Base-by-base conservation (phyloP, 2,797 vertebrate species). In the Rousettus madagascariensis region DNA sequence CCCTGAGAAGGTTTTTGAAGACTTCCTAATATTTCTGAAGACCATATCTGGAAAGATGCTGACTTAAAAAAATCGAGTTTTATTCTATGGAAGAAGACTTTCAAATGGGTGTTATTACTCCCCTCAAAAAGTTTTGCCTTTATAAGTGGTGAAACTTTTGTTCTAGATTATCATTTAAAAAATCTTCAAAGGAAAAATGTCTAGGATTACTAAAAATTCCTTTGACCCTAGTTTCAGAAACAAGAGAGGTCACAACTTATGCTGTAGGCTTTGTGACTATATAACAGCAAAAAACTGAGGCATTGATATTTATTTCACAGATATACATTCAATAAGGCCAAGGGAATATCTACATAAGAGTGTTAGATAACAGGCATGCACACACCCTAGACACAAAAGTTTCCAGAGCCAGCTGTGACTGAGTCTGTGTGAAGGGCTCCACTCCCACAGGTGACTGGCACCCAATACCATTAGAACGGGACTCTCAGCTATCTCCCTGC, bases 131-230 rank as follows among this genome's bases (percentile, higher is more conserved):
- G 22, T 16, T 3, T 53, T 86, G 6, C 63, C 43, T 95, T 96
- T 61, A 53, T 51, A 93, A 72, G 15, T 8, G 41, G 17, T 57
- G 72, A 79, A 51, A 63, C 15, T 51, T 63, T 59, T 66, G n/a
- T 80, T 57, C 90, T 55, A 17, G 57, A 92, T 82, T 24, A 71
- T 80, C 38, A 49, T 80, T 74, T n/a, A 75, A 94, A 88, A 57
- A 82, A 86, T 75, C 0, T 8, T n/a, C 41, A 59, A 49, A 79
- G 33, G 22, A 66, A 90, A 92, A 68, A 26, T 72, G 17, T 71
- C 30, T 57, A 43, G 53, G 19, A 33, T 88, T 77, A 53, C 51
- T 86, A 75, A 90, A 87, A 84, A 41, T 71, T 22, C 55, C 22
- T 68, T 20, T 68, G 77, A 84, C 4, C 36, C 1, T 15, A 30